These are phyloP conservation scores for Daktulosphaira vitifoliae DNA, from an alignment of 1,140 invertebrate species.

Conservation along the genomic window DNA sequence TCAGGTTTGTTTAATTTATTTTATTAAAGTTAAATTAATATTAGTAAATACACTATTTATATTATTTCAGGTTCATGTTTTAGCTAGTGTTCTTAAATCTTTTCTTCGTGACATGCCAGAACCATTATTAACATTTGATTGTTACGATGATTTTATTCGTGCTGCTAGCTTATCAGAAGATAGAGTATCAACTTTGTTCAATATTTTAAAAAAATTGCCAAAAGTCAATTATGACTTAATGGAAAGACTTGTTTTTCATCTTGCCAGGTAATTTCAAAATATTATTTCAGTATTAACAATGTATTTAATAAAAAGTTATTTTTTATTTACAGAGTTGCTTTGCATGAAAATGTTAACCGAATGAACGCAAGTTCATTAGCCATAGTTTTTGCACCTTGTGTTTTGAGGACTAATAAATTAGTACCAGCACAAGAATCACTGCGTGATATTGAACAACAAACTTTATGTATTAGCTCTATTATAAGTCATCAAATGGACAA, in stretches of 20 bases:
- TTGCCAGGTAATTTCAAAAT: conserved; percentile 56
- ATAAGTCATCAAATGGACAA: conserved; percentile 68
- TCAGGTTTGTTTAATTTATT: conserved; percentile 40
- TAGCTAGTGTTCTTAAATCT: conserved; percentile 82
- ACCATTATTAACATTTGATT: conserved; percentile 83
- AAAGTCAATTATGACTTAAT: conserved; percentile 83
- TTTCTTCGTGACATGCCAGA: conserved; percentile 90
- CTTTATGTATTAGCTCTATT: conserved; percentile 79
- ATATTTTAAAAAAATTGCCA: conserved; percentile 80
- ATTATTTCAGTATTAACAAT: neutral
- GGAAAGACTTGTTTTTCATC: conserved; percentile 85
- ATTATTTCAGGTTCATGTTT: conserved; percentile 69
- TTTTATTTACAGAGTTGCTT: conserved; percentile 54
- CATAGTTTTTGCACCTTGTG: conserved; percentile 91
- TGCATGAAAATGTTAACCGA: conserved; percentile 78
- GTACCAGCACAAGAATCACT: conserved; percentile 84
- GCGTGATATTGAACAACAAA: conserved; percentile 67
- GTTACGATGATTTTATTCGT: conserved; percentile 87
- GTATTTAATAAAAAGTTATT: neutral
- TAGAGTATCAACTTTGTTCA: conserved; percentile 71
- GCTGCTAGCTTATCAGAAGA: conserved; percentile 79
- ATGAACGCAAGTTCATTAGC: conserved; percentile 87
- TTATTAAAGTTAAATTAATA: neutral
- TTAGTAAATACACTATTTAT: conserved; percentile 45
- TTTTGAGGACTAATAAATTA: conserved; percentile 73